Base-by-base conservation (phyloP, 1,140 invertebrate species). In the Radopholus similis region DNA sequence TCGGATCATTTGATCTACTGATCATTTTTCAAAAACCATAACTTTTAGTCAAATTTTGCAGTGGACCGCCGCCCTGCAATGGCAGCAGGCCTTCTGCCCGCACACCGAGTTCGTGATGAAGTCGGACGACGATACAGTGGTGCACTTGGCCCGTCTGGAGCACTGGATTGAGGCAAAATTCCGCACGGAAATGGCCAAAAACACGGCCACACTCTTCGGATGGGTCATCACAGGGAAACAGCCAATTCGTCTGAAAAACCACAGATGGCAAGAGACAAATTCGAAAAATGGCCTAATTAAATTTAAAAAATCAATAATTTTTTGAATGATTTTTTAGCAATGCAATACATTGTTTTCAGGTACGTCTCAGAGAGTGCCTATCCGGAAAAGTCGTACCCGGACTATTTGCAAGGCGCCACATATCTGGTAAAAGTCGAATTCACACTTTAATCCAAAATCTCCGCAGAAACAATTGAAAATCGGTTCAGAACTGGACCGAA, bases 131-230 rank as follows among this genome's bases (percentile, higher is more conserved):
- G 58, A 62, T 42, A 62, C 58, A 51, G n/a, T 62, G 11, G 58
- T 62, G 28, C 58, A 62, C 32, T 62, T 62, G 23, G 37, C 58
- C 21, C 42, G 58, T 21, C 40, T 62, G 42, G 49, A 62, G 21
- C 40, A 49, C 18, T 62, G 58, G 58, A 62, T 62, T 62, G 58
- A 49, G 6, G 32, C 40, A 35, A 62, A 62, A 62, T 62, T 62
- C 30, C 30, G 15, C 32, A 35, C 26, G 5, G 58, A 8, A 62
- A 13, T 62, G 5, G 28, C 40, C 21, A 23, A 62, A 28, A 51
- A 62, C 13, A 13, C 13, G 34, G 58, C 58, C 15, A 62, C 49
- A 9, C 44, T 42, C 44, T 62, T 62, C 44, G 58, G 58, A 32
- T 62, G 58, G 58, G 44, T 62, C n/a, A 62, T 62, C 18, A 42